Evolutionary conservation across 2,888 invertebrate genomes (phyloP).

Genomic region (Hoplodrina ambigua): DNA sequence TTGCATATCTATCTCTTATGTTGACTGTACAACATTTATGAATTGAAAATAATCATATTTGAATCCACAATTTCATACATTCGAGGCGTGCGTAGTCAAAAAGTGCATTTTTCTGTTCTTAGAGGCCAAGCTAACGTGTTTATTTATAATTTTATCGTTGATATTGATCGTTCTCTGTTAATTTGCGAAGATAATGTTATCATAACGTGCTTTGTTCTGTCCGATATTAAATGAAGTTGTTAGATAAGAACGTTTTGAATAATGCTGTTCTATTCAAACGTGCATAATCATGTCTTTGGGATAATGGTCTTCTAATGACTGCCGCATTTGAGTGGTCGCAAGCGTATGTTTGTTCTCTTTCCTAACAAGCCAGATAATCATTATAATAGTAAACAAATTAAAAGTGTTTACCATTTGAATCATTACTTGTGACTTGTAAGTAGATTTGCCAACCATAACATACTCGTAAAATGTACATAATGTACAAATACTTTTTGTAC

Average conservation of each 20-base stretch:
- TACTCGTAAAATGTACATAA: no score
- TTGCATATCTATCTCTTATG: no score
- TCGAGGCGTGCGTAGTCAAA: neutral
- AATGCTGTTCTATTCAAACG: slow-evolving; percentile 19
- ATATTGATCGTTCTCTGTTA: slow-evolving; percentile 18
- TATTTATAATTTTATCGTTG: slow-evolving; percentile 29
- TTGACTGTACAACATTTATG: no score
- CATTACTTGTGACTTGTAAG: no score
- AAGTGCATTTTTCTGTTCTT: neutral
- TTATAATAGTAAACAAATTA: neutral
- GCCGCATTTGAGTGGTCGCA: neutral
- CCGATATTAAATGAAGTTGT: slow-evolving; percentile 17
- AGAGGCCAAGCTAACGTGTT: slow-evolving; percentile 1
- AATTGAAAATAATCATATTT: no score
- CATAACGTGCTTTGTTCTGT: slow-evolving; percentile 26
- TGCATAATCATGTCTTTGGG: slow-evolving; percentile 15
- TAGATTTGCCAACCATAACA: no score
- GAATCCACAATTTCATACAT: no score
- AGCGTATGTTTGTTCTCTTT: neutral
- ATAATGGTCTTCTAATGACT: neutral
- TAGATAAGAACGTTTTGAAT: slow-evolving; percentile 23
- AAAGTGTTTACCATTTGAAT: no score
- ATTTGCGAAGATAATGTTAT: slow-evolving; percentile 33
- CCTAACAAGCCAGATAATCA: neutral
- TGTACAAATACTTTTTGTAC: no score